phyloP scores from a whole-genome alignment of 2,797 vertebrate genomes.

The Peromyscus melanophrys region DNA sequence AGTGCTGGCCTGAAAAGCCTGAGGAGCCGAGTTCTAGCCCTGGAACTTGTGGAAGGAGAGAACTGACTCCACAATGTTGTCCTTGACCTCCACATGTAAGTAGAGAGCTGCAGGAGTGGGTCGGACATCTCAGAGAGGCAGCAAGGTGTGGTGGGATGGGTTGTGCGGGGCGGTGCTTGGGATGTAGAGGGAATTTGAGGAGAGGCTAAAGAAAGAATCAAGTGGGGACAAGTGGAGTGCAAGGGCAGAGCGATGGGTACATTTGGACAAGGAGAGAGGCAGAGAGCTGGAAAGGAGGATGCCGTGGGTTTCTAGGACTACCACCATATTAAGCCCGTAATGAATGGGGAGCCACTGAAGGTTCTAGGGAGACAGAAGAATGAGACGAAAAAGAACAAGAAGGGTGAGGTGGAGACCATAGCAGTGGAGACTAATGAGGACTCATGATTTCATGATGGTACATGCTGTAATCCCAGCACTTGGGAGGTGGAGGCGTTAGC shows the following conservation, averaged over 20 bases:
- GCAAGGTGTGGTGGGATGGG: neutral
- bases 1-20: too few species aligned
- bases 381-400: neutral
- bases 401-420: neutral
- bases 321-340: neutral
- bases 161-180: neutral
- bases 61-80: neutral
- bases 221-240: neutral
- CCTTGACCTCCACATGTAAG: neutral
- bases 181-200: neutral
- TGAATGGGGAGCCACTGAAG: neutral
- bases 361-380: neutral
- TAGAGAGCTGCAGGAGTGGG: neutral
- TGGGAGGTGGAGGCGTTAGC: neutral
- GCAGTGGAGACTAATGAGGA: neutral
- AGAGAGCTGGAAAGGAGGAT: neutral
- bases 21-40: neutral
- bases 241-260: neutral
- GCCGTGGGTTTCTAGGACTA: neutral
- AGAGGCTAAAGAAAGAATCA: neutral
- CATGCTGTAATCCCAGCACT: neutral
- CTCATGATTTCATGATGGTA: neutral
- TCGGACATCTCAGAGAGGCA: neutral
- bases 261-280: neutral
- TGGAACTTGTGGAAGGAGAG: neutral